Evolutionary conservation across 2,888 invertebrate genomes (phyloP).

Genomic region (Atethmia centrago): DNA sequence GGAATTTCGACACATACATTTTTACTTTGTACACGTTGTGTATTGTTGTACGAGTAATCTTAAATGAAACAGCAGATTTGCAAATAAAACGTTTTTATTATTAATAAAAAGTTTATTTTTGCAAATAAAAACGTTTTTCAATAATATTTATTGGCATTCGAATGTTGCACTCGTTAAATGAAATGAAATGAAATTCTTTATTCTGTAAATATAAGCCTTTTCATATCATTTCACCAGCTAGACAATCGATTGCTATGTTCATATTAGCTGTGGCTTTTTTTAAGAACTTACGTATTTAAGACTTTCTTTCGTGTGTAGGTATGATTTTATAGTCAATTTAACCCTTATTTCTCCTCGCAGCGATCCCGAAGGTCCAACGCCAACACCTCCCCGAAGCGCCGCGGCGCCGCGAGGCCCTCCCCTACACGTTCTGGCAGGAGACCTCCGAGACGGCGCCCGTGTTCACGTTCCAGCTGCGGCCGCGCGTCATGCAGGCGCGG

Average conservation of each 20-base stretch:
- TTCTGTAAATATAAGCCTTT: too few species aligned
- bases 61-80: background rate
- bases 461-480: conserved; percentile 99
- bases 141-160: too few species aligned
- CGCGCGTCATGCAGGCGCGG: conserved; percentile 99
- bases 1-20: background rate
- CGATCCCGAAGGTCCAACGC: conserved; percentile 94
- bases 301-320: background rate
- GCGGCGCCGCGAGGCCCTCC: conserved; percentile 94
- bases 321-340: background rate
- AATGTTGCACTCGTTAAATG: background rate
- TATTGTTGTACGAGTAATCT: too few species aligned
- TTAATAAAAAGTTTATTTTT: too few species aligned
- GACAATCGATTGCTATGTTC: background rate
- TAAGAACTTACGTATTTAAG: too few species aligned
- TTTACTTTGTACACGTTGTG: background rate
- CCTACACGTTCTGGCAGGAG: conserved; percentile 97
- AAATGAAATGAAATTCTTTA: too few species aligned
- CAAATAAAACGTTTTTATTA: too few species aligned
- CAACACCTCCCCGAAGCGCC: conserved; percentile 93
- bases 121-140: background rate
- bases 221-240: too few species aligned
- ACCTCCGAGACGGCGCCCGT: conserved; percentile 97
- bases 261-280: too few species aligned
- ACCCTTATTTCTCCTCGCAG: conserved; percentile 80